These are phyloP conservation scores for Melitaea cinxia DNA, from an alignment of 1,140 invertebrate species.

Conservation along the genomic window DNA sequence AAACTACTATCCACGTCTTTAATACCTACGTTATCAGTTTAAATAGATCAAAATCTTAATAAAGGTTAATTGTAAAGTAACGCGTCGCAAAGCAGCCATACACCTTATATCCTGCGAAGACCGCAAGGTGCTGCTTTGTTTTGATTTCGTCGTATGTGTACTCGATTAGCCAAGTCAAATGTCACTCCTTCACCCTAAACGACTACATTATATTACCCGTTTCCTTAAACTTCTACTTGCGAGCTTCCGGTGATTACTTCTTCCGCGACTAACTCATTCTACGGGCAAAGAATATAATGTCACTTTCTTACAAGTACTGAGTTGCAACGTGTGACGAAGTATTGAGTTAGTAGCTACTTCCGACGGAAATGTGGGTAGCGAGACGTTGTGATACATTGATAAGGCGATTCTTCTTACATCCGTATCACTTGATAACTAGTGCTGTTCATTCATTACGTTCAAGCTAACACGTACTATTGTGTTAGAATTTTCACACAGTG, in stretches of 20 bases:
- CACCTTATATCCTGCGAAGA: slow-evolving; percentile 67
- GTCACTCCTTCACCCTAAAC: slow-evolving; percentile 71
- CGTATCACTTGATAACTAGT: slow-evolving; percentile 16
- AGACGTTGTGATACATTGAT: slow-evolving; percentile 46
- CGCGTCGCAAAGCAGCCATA: slow-evolving; percentile 41
- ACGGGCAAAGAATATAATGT: slow-evolving; percentile 57
- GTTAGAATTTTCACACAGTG: slow-evolving; percentile 26
- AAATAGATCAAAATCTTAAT: slow-evolving; percentile 28
- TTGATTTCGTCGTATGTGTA: slow-evolving; percentile 66
- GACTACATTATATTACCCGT: slow-evolving; percentile 62
- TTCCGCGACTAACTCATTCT: slow-evolving; percentile 60
- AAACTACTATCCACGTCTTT: neutral
- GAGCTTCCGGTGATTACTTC: slow-evolving; percentile 76
- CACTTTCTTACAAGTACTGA: slow-evolving; percentile 49
- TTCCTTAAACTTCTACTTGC: slow-evolving; percentile 65
- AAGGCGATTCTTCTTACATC: slow-evolving; percentile 41
- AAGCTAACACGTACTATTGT: slow-evolving; percentile 23
- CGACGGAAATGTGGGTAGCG: slow-evolving; percentile 73
- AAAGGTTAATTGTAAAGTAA: slow-evolving; percentile 42
- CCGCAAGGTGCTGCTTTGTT: slow-evolving; percentile 64
- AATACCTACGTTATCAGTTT: slow-evolving; percentile 15
- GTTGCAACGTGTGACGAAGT: slow-evolving; percentile 63
- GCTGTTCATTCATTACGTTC: slow-evolving; percentile 12
- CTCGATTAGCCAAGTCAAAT: slow-evolving; percentile 76
- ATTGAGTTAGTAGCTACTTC: slow-evolving; percentile 59